A percentile compares a stretch with the other conserved stretches of the same genome.
Evolutionary conservation across 2,797 vertebrate species (phyloP).

Genomic region (Gadopsis marmoratus): DNA sequence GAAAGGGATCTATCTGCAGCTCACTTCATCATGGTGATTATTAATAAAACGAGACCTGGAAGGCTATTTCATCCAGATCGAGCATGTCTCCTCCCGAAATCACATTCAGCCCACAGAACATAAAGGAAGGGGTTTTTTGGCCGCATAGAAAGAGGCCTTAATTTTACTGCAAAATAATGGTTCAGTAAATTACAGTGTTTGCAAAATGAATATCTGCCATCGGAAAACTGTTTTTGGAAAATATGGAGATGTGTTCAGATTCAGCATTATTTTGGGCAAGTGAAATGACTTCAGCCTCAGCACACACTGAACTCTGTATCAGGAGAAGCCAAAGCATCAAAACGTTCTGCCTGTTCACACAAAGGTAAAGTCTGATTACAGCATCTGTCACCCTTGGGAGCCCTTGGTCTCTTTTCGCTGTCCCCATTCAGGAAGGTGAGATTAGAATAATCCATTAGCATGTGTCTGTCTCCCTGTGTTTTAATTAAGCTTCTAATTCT

Average conservation of each 20-base stretch:
- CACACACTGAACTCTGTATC: neutral
- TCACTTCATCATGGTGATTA: conserved; percentile 64
- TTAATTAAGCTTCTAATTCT: conserved; percentile 65
- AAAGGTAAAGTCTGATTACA: conserved; percentile 38
- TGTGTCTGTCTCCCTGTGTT: conserved; percentile 43
- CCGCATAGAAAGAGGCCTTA: neutral
- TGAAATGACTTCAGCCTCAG: conserved; percentile 2
- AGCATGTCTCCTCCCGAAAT: neutral
- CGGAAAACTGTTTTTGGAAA: neutral
- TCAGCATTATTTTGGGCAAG: neutral
- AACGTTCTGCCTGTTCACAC: neutral
- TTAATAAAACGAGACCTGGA: conserved; percentile 63
- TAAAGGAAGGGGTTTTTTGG: neutral
- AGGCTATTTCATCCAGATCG: conserved; percentile 47
- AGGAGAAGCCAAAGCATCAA: conserved; percentile 9
- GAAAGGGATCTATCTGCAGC: conserved; percentile 52
- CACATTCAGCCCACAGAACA: conserved; percentile 24
- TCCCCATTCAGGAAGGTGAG: conserved; percentile 22
- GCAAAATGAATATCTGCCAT: neutral
- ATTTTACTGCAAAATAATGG: neutral
- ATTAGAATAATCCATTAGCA: conserved; percentile 50
- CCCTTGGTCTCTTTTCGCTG: conserved; percentile 9
- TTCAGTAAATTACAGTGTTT: neutral
- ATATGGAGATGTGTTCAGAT: neutral
- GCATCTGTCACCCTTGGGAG: conserved; percentile 15